phyloP scores from a whole-genome alignment of 2,797 vertebrate genomes.

The Danio aesculapii region DNA sequence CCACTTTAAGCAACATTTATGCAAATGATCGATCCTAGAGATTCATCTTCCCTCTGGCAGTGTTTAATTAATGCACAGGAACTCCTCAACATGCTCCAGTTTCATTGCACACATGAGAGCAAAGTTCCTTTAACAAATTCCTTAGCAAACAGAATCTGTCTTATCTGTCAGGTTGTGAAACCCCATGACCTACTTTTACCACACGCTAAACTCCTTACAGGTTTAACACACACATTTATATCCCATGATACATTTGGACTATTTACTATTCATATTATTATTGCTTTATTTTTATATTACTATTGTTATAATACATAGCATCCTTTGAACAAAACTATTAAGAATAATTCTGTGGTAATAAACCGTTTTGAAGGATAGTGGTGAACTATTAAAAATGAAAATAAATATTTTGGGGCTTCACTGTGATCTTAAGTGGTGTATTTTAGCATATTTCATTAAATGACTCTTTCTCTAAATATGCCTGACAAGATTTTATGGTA shows the following conservation, averaged over 20 bases:
- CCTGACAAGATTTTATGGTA: no score
- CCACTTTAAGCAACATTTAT: neutral
- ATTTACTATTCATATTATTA: neutral
- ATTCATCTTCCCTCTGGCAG: neutral
- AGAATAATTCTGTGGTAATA: no score
- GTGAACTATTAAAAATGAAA: no score
- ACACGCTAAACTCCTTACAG: neutral
- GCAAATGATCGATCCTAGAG: neutral
- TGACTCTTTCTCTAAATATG: no score
- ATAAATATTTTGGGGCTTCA: no score
- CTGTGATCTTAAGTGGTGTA: no score
- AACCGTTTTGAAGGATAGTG: no score
- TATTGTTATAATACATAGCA: no score
- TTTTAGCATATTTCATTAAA: no score
- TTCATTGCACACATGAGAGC: conserved; percentile 45
- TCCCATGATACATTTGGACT: neutral
- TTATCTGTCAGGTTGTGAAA: conserved; percentile 42
- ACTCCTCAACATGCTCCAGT: conserved; percentile 9
- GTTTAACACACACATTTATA: neutral
- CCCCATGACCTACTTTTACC: conserved; percentile 8
- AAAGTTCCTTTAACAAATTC: conserved; percentile 58
- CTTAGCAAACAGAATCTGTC: conserved; percentile 45
- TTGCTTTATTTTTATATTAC: no score
- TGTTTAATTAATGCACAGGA: conserved; percentile 30
- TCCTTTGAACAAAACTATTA: no score